These are phyloP conservation scores for Arvicanthis niloticus DNA, from an alignment of 2,113 vertebrate genomes.

Conservation along the genomic window DNA sequence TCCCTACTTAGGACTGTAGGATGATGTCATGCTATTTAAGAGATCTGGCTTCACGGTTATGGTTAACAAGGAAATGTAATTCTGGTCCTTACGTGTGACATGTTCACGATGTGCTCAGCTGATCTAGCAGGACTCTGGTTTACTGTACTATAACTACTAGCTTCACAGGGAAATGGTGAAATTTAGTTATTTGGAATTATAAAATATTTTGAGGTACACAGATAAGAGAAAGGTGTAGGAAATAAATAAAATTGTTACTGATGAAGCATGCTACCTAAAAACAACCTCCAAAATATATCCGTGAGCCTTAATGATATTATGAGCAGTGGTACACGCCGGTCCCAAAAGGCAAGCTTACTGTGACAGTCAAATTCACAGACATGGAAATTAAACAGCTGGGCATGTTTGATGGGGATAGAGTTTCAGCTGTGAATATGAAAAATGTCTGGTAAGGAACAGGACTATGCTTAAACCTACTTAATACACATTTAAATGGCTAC, in stretches of 20 bases:
- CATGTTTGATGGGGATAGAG: background rate
- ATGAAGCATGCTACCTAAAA: slow-evolving; percentile 60
- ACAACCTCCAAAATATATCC: slow-evolving; percentile 37
- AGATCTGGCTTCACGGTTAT: slow-evolving; percentile 37
- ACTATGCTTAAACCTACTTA: background rate
- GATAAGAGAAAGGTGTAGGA: slow-evolving; percentile 58
- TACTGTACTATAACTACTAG: slow-evolving; percentile 61
- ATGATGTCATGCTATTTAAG: slow-evolving; percentile 53
- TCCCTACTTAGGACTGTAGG: background rate
- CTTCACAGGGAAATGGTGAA: slow-evolving; percentile 66
- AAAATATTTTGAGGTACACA: slow-evolving; percentile 56
- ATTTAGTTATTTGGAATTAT: slow-evolving; percentile 65
- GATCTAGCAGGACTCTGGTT: slow-evolving; percentile 51
- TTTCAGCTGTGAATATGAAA: slow-evolving; percentile 37
- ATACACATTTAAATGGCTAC: slow-evolving; percentile 36
- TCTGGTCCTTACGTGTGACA: slow-evolving; percentile 16
- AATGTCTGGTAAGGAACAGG: background rate
- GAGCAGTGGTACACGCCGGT: background rate
- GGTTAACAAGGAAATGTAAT: slow-evolving; percentile 22
- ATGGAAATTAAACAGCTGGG: background rate
- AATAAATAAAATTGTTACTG: slow-evolving; percentile 45
- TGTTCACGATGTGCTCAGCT: slow-evolving; percentile 25
- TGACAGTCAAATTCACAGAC: slow-evolving; percentile 12
- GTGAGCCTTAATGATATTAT: slow-evolving; percentile 33
- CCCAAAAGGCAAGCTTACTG: background rate